A percentile compares a stretch with the other conserved stretches of the same genome.
Conservation (phyloP, 2,113 vertebrate genomes). For the Alligator mississippiensis region DNA sequence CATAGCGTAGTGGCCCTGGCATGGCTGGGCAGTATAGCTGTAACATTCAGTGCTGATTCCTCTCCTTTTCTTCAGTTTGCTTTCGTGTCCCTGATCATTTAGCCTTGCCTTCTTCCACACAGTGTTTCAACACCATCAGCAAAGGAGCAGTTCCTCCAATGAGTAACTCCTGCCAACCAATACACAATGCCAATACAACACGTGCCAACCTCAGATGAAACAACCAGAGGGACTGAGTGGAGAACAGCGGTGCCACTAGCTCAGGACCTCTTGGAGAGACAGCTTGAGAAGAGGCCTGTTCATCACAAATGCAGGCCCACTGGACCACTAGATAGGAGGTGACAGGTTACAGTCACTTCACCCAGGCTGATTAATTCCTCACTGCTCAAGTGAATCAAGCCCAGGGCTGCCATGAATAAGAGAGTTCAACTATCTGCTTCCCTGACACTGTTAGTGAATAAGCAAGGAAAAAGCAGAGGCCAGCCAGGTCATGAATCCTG, state of each 20-base stretch:
- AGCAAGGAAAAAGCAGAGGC: neutral
- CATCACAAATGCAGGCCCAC: neutral
- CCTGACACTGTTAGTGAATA: neutral
- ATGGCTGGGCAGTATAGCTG: neutral
- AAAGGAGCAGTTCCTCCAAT: neutral
- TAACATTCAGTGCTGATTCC: neutral
- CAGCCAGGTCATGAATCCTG: neutral
- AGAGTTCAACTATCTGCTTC: neutral
- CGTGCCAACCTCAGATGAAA: too few species aligned
- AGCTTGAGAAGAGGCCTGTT: rapidly evolving
- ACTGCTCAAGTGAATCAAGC: neutral
- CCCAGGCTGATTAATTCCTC: neutral
- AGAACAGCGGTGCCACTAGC: neutral
- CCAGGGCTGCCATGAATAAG: neutral
- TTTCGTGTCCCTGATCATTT: neutral
- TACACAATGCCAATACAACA: too few species aligned
- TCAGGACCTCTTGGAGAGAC: neutral
- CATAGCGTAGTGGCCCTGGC: neutral
- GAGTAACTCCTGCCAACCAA: too few species aligned
- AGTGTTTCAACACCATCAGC: neutral
- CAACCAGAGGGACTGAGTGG: too few species aligned
- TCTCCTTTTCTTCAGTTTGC: neutral
- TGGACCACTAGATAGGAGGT: rapidly evolving
- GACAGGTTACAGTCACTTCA: neutral
- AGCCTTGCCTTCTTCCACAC: neutral